A percentile compares a stretch with the other conserved stretches of the same genome.
Evolutionary conservation across 2,113 vertebrate genomes (phyloP).

Genomic region (Pseudorasbora parva): DNA sequence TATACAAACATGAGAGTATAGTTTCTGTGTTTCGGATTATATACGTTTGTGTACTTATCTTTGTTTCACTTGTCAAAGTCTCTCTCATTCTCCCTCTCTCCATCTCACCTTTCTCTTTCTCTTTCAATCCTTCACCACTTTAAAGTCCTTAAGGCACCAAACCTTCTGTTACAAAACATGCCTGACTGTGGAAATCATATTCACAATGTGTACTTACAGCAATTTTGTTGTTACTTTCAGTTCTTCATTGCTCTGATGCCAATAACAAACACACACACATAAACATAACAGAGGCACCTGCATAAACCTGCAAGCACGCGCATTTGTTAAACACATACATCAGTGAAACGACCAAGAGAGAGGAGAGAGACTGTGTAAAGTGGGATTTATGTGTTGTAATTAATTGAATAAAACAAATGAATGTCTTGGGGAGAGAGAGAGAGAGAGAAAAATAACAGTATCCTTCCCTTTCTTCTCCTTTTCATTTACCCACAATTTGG

Average conservation of each 20-base stretch:
- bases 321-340: slow-evolving; percentile 46
- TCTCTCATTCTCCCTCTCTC: slow-evolving; percentile 4
- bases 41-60: slow-evolving; percentile 34
- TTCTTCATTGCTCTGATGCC: background rate
- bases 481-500: slow-evolving; percentile 46
- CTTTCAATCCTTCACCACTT: slow-evolving; percentile 3
- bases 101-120: slow-evolving; percentile 19
- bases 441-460: slow-evolving; percentile 53
- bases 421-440: slow-evolving; percentile 50
- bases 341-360: slow-evolving; percentile 40
- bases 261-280: slow-evolving; percentile 4
- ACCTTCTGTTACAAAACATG: slow-evolving; percentile 65
- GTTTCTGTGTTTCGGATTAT: slow-evolving; percentile 3
- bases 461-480: slow-evolving; percentile 54
- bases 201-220: slow-evolving; percentile 51
- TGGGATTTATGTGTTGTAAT: slow-evolving; percentile 38
- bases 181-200: slow-evolving; percentile 57
- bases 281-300: slow-evolving; percentile 26
- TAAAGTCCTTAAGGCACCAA: slow-evolving; percentile 73
- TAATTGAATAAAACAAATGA: slow-evolving; percentile 50
- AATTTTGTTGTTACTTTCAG: slow-evolving; percentile 12
- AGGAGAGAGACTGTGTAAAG: slow-evolving; percentile 32
- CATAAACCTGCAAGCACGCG: background rate
- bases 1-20: slow-evolving; percentile 31
- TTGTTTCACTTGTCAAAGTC: slow-evolving; percentile 30